These are phyloP conservation scores for Aphodius sticticus DNA, from an alignment of 2,888 invertebrate species.

Conservation along the genomic window DNA sequence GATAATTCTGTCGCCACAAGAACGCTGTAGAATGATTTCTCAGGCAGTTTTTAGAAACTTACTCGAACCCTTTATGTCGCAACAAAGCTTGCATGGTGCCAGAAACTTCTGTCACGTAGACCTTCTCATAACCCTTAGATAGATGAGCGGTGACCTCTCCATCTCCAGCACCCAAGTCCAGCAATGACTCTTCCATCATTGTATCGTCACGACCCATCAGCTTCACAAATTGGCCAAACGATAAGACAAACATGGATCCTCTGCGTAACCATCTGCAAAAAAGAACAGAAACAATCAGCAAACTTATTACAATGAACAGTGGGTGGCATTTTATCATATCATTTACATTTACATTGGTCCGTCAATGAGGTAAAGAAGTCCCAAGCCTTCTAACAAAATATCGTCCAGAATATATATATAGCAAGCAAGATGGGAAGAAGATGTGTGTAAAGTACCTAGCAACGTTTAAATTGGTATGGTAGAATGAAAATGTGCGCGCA, in stretches of 20 bases:
- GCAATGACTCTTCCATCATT: constrained; percentile 63
- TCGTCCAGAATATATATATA: neutral
- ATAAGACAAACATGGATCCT: constrained; percentile 97
- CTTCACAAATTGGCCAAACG: constrained; percentile 78
- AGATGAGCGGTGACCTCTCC: constrained; percentile 90
- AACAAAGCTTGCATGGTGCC: constrained; percentile 86
- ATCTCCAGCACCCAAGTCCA: constrained; percentile 96
- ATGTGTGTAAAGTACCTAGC: neutral
- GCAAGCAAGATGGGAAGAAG: neutral
- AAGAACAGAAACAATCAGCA: constrained; percentile 36
- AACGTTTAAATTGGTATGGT: neutral
- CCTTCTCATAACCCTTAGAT: constrained; percentile 73
- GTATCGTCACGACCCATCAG: constrained; percentile 63
- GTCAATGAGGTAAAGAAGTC: too few species aligned
- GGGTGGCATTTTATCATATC: too few species aligned
- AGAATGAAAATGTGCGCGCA: constrained; percentile 37
- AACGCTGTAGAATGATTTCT: too few species aligned
- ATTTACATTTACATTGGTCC: too few species aligned
- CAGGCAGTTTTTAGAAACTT: constrained; percentile 54
- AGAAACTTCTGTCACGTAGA: constrained; percentile 93
- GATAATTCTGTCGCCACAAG: too few species aligned
- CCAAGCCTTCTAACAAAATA: too few species aligned
- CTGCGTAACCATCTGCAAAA: constrained; percentile 79
- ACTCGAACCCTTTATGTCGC: constrained; percentile 79
- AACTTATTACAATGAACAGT: neutral